A percentile compares a stretch with the other conserved stretches of the same genome.
phyloP scores from a whole-genome alignment of 2,797 vertebrate genomes.

The Liparis tanakae region DNA sequence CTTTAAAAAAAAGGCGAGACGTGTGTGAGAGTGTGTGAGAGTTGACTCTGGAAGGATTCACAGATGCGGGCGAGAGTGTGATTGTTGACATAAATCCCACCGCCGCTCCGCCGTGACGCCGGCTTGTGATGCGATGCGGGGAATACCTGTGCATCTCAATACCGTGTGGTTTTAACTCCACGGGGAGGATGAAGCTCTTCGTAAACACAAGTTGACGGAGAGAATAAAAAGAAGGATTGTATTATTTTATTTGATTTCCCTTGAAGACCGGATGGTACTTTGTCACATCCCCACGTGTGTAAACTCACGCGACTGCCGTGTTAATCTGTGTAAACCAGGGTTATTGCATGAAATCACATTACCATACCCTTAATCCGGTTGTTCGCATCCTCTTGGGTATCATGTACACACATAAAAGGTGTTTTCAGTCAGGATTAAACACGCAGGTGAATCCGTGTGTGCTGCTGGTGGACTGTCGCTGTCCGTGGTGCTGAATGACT shows the following conservation, averaged over 20 bases:
- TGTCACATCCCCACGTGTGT: slow-evolving; percentile 9
- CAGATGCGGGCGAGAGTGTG: slow-evolving; percentile 14
- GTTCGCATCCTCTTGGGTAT: slow-evolving; percentile 46
- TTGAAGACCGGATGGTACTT: slow-evolving; percentile 1
- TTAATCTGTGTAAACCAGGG: slow-evolving; percentile 45
- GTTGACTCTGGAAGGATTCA: slow-evolving; percentile 21
- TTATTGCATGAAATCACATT: slow-evolving; percentile 60
- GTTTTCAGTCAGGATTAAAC: slow-evolving; percentile 46
- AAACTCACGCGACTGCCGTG: slow-evolving; percentile 30
- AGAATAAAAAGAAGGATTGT: slow-evolving; percentile 7
- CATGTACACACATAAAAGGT: slow-evolving; percentile 23
- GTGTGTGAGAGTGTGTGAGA: slow-evolving; percentile 24
- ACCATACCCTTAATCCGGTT: slow-evolving; percentile 61
- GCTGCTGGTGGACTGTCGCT: slow-evolving; percentile 46
- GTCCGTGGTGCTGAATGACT: slow-evolving; percentile 63
- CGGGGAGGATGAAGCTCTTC: slow-evolving; percentile 9
- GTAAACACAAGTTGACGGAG: slow-evolving; percentile 25
- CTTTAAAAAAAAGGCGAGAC: slow-evolving; percentile 7
- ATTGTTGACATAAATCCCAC: slow-evolving; percentile 42
- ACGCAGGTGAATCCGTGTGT: slow-evolving; percentile 35
- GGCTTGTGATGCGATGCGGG: slow-evolving; percentile 18
- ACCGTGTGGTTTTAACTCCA: slow-evolving; percentile 30
- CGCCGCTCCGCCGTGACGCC: slow-evolving; percentile 32
- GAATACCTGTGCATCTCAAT: neutral
- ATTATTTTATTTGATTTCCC: slow-evolving; percentile 23